phyloP scores from a whole-genome alignment of 2,113 vertebrate species.

The Aegypius monachus region DNA sequence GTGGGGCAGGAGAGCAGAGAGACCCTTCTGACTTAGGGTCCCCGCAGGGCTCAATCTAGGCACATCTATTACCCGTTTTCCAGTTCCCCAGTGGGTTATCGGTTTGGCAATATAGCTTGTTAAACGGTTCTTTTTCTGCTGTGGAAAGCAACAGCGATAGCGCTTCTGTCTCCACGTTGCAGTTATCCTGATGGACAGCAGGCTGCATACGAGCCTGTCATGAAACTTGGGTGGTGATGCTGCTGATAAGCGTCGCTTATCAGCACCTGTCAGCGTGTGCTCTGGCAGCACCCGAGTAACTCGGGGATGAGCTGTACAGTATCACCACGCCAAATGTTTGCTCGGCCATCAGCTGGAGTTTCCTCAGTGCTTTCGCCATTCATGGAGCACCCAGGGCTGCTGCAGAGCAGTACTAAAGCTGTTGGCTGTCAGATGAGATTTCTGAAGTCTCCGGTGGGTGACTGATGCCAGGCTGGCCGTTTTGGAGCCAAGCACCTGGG shows the following conservation, averaged over 20 bases:
- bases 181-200: neutral
- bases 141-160: neutral
- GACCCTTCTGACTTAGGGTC: neutral
- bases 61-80: neutral
- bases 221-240: neutral
- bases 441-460: too few relatives aligned
- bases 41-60: neutral
- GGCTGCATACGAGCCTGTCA: accelerated
- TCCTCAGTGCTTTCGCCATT: neutral
- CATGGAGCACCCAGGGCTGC: neutral
- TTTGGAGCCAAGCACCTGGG: neutral
- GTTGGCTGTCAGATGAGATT: neutral
- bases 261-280: neutral
- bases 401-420: neutral
- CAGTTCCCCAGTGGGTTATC: neutral
- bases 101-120: neutral
- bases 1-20: neutral
- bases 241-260: neutral
- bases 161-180: neutral
- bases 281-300: accelerated
- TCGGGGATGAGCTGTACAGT: neutral
- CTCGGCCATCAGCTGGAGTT: neutral
- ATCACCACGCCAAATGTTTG: neutral
- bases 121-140: neutral
- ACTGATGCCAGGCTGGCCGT: neutral